Base-by-base conservation (phyloP, 2,113 vertebrate genomes). In the Sinocyclocheilus grahami region DNA sequence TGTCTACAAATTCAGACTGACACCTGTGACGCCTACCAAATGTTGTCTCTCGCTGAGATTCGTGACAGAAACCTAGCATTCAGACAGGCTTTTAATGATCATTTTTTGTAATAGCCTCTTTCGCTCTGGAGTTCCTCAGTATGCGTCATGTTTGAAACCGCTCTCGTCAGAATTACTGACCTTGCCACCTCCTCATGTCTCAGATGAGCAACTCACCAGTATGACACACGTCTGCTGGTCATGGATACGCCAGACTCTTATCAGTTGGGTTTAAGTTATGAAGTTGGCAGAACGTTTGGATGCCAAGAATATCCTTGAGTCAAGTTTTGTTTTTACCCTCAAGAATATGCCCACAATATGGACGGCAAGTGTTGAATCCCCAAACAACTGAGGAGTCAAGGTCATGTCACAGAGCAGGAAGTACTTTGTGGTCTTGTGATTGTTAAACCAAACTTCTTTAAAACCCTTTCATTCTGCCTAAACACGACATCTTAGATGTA, bases 371-470 rank as follows among this genome's bases (percentile, higher is more conserved):
- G 86, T 87, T 89, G 80, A 83, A 84, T 83, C 75, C 78, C 53
- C 82, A 83, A 87, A 89, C 86, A 89, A 27, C 33, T 9, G 42
- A 71, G 10, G 46, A 79, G 84, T 87, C 88, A 86, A 87, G 86
- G 84, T 87, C 79, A 39, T 86, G 84, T 37, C 65, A 84, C 33
- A 76, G 76, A 72, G 46, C 75, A 27, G 33, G 48, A 85, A 65
- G 30, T 71, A 20, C 18, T 60, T 46, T 11, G 33, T 53, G 30
- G 42, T 46, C 16, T 42, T 22, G 33, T 58, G 30, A 81, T 67
- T 62, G 67, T 24, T 12, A 83, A 82, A 78, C 27, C 12, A 37
- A 53, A 30, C 18, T 30, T 71, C 24, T 74, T 75, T 11, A 18
- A 60, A 60, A 55, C 81, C 58, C 16, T 62, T 82, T 46, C 24